Evolutionary conservation across 1,140 invertebrate species (phyloP).

Genomic region (Aphidius ervi): DNA sequence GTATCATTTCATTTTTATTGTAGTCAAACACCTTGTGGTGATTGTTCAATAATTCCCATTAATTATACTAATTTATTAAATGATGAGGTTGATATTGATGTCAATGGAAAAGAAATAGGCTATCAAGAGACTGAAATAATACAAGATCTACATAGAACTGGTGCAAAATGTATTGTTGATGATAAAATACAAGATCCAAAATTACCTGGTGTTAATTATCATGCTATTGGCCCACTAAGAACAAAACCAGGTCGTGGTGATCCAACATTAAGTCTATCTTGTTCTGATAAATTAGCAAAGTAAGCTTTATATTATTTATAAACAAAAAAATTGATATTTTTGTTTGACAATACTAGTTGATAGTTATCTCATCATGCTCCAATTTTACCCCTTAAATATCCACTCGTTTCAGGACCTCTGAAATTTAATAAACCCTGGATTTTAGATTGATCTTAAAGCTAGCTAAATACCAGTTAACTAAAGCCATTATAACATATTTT

Average conservation of each 20-base stretch:
- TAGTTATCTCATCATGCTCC: neutral
- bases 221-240: slow-evolving; percentile 68
- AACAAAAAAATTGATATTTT: neutral
- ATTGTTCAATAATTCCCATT: slow-evolving; percentile 84
- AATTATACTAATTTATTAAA: slow-evolving; percentile 22
- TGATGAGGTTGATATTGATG: slow-evolving; percentile 24
- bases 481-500: no score
- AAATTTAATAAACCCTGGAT: no score
- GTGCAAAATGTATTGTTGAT: slow-evolving; percentile 75
- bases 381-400: no score
- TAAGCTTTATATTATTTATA: slow-evolving; percentile 23
- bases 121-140: slow-evolving; percentile 51
- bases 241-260: slow-evolving; percentile 91
- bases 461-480: no score
- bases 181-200: slow-evolving; percentile 56
- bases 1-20: slow-evolving; percentile 81
- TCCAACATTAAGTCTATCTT: slow-evolving; percentile 83
- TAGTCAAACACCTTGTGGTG: slow-evolving; percentile 87
- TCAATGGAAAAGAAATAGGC: slow-evolving; percentile 3
- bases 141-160: slow-evolving; percentile 63
- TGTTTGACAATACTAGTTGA: neutral
- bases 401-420: no score
- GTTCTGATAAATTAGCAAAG: slow-evolving; percentile 86
- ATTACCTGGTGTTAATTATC: slow-evolving; percentile 61
- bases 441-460: no score